Conservation (phyloP, 2,797 vertebrate genomes). For the Petrocephalus sullivani region DNA sequence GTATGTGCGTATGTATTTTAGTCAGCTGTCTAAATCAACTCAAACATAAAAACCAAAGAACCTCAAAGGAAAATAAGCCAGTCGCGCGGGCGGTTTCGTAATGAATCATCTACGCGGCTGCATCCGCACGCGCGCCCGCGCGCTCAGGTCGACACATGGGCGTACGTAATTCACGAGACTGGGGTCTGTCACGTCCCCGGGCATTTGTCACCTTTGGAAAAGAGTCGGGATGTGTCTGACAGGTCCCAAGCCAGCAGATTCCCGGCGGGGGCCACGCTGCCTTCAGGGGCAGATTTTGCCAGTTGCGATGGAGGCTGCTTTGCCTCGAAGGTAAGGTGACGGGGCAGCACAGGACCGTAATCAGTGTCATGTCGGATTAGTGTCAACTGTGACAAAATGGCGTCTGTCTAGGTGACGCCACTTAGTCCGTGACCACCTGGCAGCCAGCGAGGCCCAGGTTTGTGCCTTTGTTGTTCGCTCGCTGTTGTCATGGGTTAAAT, state of each 20-base stretch:
- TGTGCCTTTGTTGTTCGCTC: slow-evolving; percentile 44
- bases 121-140: background rate
- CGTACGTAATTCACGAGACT: background rate
- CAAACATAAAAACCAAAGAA: background rate
- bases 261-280: slow-evolving; percentile 48
- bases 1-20: background rate
- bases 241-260: slow-evolving; percentile 61
- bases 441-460: slow-evolving; percentile 55
- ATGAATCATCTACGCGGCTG: background rate
- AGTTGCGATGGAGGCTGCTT: slow-evolving; percentile 70
- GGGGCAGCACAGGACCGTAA: slow-evolving; percentile 96
- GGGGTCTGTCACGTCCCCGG: background rate
- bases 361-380: slow-evolving; percentile 99
- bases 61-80: background rate
- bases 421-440: slow-evolving; percentile 62
- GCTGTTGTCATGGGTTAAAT: slow-evolving; percentile 2
- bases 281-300: slow-evolving; percentile 67
- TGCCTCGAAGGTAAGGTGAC: slow-evolving; percentile 79
- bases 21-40: background rate
- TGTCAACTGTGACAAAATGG: slow-evolving; percentile 99
- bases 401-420: slow-evolving; percentile 86
- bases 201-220: slow-evolving; percentile 20
- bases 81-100: background rate
- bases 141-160: background rate
- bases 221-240: slow-evolving; percentile 68